Evolutionary conservation across 2,888 invertebrate genomes (phyloP), one percentile per base, ranked within the genome.

Genomic region (Eupithecia subumbrata): DNA sequence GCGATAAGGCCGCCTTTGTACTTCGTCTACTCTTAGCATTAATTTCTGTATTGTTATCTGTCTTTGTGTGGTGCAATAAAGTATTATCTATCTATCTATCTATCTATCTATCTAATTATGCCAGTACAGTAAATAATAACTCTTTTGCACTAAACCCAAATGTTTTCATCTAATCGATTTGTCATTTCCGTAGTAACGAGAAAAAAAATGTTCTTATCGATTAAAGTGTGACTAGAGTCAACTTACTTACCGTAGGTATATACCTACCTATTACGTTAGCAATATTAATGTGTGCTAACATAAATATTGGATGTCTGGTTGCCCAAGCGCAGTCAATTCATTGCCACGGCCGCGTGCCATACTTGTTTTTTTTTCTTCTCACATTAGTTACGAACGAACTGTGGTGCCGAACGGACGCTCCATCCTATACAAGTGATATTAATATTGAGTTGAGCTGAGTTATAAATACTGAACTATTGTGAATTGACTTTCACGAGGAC

Each of bases 341-440:
- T 79, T 89, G 87, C 86, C 88, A 87, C 86, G 85, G 86, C 77
- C 85, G 86, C 82, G 82, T 79, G 77, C 77, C 79, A 75, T 74
- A 81, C 76, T 82, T 72, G 71, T 76, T 79, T 80, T 76, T 78
- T 75, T 79, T 80, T 76, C 77, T 75, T 74, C 68, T 69, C 43
- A 45, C 71, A 63, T 68, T 85, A 90, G 91, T 90, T 82, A 83
- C 78, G 79, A 81, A 73, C 76, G 71, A 77, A 76, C 73, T 79
- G 73, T 71, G 72, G 82, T 25, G 75, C 66, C 18, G 82, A 52
- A 66, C 82, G 81, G 85, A 85, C 88, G 89, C 78, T 43, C 69
- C 73, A 74, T 71, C 37, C 76, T 74, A n/a, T n/a, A 76, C 67
- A 56, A 79, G 72, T 79, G 78, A 75, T 72, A 37, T 52, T 52